A percentile compares a stretch with the other conserved stretches of the same genome.
These are phyloP conservation scores for Leucozona laternaria DNA, from an alignment of 2,888 invertebrate species.

Conservation along the genomic window DNA sequence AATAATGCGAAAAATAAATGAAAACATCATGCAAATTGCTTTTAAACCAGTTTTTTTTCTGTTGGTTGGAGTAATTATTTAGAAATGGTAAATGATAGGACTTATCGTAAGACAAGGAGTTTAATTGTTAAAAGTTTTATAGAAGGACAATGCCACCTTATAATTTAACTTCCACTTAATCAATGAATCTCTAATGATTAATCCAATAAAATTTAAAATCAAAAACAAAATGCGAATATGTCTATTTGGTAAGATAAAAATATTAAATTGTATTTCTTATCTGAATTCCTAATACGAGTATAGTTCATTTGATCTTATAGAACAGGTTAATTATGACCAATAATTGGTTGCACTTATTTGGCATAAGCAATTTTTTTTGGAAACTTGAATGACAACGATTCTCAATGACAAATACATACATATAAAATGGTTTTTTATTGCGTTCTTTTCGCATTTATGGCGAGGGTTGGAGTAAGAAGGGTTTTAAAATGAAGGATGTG, in stretches of 20 bases:
- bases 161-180: background rate
- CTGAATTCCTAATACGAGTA: background rate
- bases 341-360: background rate
- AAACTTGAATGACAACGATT: background rate
- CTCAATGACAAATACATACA: background rate
- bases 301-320: background rate
- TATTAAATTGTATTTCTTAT: background rate
- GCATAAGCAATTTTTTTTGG: background rate
- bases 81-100: background rate
- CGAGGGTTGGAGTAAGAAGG: no score
- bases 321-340: constrained; percentile 9
- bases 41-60: background rate
- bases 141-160: constrained; percentile 11
- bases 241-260: constrained; percentile 10
- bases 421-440: no score
- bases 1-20: background rate
- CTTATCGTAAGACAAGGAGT: constrained; percentile 10
- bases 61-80: background rate
- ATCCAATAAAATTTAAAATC: background rate
- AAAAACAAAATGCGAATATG: background rate
- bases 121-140: background rate
- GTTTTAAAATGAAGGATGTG: no score
- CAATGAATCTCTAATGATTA: background rate
- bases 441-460: no score
- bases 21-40: constrained; percentile 7